These are phyloP conservation scores for Cloeon dipterum DNA, from an alignment of 2,888 invertebrate genomes.

Conservation along the genomic window DNA sequence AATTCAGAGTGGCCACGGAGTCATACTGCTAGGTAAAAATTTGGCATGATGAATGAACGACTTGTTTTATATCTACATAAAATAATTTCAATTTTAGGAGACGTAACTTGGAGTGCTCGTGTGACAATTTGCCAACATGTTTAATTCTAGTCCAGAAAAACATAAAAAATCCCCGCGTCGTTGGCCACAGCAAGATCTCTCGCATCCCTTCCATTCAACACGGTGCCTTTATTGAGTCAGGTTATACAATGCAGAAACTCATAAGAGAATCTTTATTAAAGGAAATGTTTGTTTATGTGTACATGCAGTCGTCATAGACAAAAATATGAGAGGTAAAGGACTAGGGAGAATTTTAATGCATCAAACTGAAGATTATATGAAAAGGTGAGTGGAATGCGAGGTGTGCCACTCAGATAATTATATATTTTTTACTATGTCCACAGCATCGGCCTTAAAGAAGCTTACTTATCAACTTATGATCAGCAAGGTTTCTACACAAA, in stretches of 20 bases:
- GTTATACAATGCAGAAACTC: slow-evolving; percentile 14
- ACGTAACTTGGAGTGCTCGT: slow-evolving; percentile 36
- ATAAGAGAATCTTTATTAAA: too few relatives aligned
- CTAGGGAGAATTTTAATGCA: slow-evolving; percentile 52
- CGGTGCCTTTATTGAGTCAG: slow-evolving; percentile 56
- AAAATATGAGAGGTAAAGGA: slow-evolving; percentile 44
- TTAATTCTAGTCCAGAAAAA: slow-evolving; percentile 25
- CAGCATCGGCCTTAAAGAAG: slow-evolving; percentile 12
- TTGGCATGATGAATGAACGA: too few relatives aligned
- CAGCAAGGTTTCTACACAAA: slow-evolving; percentile 15
- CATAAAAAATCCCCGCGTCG: slow-evolving; percentile 23
- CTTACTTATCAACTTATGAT: slow-evolving; percentile 14
- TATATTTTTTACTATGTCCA: not conserved
- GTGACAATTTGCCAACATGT: slow-evolving; percentile 11
- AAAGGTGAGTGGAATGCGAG: slow-evolving; percentile 18
- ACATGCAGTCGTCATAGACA: slow-evolving; percentile 43
- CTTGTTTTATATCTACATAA: slow-evolving; percentile 3
- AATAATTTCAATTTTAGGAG: slow-evolving; percentile 19
- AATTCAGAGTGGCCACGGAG: slow-evolving; percentile 78
- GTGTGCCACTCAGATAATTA: not conserved
- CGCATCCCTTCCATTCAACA: slow-evolving; percentile 40
- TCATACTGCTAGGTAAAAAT: slow-evolving; percentile 37
- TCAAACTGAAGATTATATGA: slow-evolving; percentile 45
- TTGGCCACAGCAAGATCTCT: slow-evolving; percentile 63
- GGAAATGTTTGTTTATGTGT: slow-evolving; percentile 1